phyloP scores from a whole-genome alignment of 2,113 vertebrate genomes.

The Ahaetulla prasina region DNA sequence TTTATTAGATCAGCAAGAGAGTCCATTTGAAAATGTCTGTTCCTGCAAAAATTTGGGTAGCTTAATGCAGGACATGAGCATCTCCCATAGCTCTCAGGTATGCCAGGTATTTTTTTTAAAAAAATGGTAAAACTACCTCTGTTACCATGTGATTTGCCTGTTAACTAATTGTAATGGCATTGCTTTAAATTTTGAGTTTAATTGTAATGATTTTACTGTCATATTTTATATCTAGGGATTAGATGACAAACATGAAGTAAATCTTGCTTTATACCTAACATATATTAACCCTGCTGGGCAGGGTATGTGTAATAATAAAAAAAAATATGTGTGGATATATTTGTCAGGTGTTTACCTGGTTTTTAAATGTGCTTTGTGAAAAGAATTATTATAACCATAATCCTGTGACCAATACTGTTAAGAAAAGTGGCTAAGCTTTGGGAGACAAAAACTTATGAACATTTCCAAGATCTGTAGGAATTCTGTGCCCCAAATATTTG shows the following conservation, averaged over 20 bases:
- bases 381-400: neutral
- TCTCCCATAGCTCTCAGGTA: neutral
- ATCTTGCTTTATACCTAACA: no score
- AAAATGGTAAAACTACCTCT: neutral
- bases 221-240: neutral
- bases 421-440: neutral
- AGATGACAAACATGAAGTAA: no score
- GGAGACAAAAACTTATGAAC: neutral
- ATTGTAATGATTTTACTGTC: neutral
- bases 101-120: neutral
- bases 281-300: no score
- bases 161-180: neutral
- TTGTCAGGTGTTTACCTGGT: neutral
- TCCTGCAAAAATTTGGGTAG: neutral
- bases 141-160: neutral
- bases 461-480: neutral
- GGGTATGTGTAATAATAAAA: no score
- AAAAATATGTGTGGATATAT: neutral
- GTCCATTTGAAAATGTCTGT: neutral
- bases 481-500: neutral
- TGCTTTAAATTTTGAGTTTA: neutral
- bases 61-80: neutral
- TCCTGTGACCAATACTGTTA: neutral
- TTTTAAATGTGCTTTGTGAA: neutral
- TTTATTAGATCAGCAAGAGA: neutral